These are phyloP conservation scores for Microdon myrmicae DNA, from an alignment of 2,888 invertebrate species.

Conservation along the genomic window DNA sequence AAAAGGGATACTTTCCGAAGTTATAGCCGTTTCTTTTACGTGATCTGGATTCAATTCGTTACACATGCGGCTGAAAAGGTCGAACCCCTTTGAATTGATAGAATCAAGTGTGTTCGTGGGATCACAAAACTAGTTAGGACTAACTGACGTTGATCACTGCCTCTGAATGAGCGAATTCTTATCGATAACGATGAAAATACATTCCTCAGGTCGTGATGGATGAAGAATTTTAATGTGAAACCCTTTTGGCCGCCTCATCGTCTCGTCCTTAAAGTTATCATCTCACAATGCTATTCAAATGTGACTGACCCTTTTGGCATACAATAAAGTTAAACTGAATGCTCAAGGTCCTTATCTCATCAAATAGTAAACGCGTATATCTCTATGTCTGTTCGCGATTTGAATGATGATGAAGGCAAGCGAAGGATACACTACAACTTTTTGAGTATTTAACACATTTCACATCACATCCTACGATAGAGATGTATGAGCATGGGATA, in stretches of 20 bases:
- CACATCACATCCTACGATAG: no score
- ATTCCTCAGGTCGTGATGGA: conserved; percentile 33
- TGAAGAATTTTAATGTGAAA: conserved; percentile 43
- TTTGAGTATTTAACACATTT: no score
- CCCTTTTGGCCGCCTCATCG: conserved; percentile 13
- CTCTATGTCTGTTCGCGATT: no score
- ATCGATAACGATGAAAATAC: conserved; percentile 21
- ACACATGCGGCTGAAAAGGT: conserved; percentile 19
- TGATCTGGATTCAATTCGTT: conserved; percentile 36
- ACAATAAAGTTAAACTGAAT: conserved; percentile 13
- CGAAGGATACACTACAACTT: no score
- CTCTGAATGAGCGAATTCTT: conserved; percentile 19
- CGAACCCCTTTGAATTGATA: conserved; percentile 7
- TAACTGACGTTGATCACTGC: conserved; percentile 47
- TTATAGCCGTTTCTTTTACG: conserved; percentile 36
- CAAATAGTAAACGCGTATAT: no score
- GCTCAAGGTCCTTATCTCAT: conserved; percentile 22
- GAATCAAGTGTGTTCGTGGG: conserved; percentile 37
- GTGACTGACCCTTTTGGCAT: conserved; percentile 6
- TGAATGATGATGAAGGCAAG: no score
- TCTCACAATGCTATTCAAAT: conserved; percentile 18
- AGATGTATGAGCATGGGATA: no score
- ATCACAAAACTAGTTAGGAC: conserved; percentile 42
- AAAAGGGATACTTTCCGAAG: conserved; percentile 26
- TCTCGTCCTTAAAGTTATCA: background rate